Conservation (phyloP, 2,797 vertebrate genomes). For the Lophotriccus pileatus region DNA sequence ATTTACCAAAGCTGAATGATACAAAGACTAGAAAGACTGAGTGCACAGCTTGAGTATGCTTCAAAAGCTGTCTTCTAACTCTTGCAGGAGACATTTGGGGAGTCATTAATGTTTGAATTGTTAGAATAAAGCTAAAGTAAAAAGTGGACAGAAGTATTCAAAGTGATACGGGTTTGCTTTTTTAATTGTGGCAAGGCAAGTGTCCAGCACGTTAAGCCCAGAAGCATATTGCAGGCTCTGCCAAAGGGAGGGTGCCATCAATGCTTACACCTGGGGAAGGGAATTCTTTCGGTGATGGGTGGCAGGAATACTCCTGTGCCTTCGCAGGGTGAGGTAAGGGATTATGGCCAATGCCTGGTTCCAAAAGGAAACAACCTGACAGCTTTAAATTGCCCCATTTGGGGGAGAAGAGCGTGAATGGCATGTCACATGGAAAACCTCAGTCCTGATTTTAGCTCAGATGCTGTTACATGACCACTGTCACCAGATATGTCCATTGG, state of each 20-base stretch:
- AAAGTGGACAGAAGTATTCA: background rate
- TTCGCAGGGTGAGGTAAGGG: background rate
- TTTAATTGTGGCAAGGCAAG: rapidly evolving
- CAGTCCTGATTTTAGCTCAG: background rate
- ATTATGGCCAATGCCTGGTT: background rate
- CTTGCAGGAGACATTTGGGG: background rate
- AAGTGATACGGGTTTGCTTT: background rate
- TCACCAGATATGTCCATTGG: rapidly evolving
- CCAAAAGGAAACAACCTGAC: background rate
- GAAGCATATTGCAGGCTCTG: background rate
- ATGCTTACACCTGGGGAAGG: background rate
- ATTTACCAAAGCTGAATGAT: background rate
- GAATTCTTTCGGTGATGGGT: background rate
- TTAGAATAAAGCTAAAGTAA: background rate
- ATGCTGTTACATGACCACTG: background rate
- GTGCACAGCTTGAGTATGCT: background rate
- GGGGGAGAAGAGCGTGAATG: background rate
- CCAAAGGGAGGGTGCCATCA: background rate
- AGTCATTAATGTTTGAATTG: background rate
- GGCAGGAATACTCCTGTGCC: background rate
- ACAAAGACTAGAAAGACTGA: background rate
- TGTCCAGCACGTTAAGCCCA: background rate
- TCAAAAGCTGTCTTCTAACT: background rate
- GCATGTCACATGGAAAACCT: background rate
- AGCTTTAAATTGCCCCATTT: rapidly evolving